Evolutionary conservation across 1,140 invertebrate species (phyloP), one percentile per base, ranked within the genome.

Genomic region (Ylistrum balloti): DNA sequence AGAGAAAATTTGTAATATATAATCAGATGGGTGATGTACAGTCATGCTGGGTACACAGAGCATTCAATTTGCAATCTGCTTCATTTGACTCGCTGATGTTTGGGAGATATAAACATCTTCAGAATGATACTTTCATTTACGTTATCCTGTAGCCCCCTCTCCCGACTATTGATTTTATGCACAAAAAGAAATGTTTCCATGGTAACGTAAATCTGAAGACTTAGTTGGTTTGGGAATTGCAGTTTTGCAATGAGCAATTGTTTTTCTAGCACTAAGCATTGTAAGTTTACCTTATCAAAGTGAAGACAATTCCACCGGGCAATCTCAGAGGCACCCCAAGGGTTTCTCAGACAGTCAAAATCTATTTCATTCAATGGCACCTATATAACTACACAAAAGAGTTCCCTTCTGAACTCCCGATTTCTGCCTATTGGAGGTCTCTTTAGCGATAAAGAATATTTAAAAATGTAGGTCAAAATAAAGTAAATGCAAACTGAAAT

Each of bases 181-280:
- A 74, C 56, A 74, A 74, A 74, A 74, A 74, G 56, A 74, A 74
- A 74, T 5, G 56, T 74, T 74, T 74, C 56, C 56, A 74, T 74
- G 56, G 56, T 3, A 74, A 74, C 56, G 22, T 17, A 74, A 74
- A 74, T 74, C 56, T 74, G 22, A 74, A 74, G 56, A 74, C 56
- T 74, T 74, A 74, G 56, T n/a, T 28, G 56, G 56, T 74, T 74
- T 74, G 56, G 56, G 56, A 74, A 74, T 74, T 74, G 56, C 56
- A 74, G 56, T 74, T 74, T 74, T 74, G 56, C 56, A 74, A 74
- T 74, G 56, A 74, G 56, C 56, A 74, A 74, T 74, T 74, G 56
- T 74, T 74, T 74, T 74, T 74, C 22, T 74, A 74, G 56, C 56
- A 74, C 56, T 17, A 74, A 74, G n/a, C 56, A 74, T 28, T 74